Percentiles rank a stretch among this genome's conserved stretches.
These are phyloP conservation scores for Nipponacmea schrenckii DNA, from an alignment of 2,888 invertebrate genomes.

Conservation along the genomic window DNA sequence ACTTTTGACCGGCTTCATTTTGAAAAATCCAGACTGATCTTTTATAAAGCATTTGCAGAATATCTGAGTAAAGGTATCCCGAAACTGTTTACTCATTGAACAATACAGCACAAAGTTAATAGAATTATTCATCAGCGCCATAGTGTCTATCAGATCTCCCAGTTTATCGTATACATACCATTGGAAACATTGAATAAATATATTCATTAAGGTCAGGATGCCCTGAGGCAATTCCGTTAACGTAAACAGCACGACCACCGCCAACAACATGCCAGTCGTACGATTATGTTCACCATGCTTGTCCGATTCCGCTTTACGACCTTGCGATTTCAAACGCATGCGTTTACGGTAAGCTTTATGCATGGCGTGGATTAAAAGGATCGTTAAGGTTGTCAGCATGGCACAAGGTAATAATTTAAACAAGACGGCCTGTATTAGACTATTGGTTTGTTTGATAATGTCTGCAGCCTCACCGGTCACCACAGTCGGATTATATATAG, in stretches of 20 bases:
- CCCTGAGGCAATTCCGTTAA: slow-evolving; percentile 91
- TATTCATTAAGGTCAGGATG: slow-evolving; percentile 79
- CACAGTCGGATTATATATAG: neutral
- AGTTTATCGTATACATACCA: slow-evolving; percentile 72
- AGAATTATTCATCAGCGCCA: slow-evolving; percentile 89
- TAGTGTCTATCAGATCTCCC: slow-evolving; percentile 86
- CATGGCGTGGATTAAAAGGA: slow-evolving; percentile 68
- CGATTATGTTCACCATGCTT: slow-evolving; percentile 72
- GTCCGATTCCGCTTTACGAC: slow-evolving; percentile 63
- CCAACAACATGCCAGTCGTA: slow-evolving; percentile 89
- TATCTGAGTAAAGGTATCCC: slow-evolving; percentile 74
- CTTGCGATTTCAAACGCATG: slow-evolving; percentile 59
- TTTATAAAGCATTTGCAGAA: slow-evolving; percentile 69
- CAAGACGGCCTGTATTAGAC: slow-evolving; percentile 92
- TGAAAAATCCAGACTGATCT: slow-evolving; percentile 55
- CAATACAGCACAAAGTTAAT: slow-evolving; percentile 95
- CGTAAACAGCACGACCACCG: slow-evolving; percentile 86
- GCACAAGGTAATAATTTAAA: slow-evolving; percentile 92
- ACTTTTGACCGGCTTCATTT: slow-evolving; percentile 49
- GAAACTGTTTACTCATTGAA: slow-evolving; percentile 92
- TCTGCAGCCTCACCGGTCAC: slow-evolving; percentile 7
- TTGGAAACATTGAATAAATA: slow-evolving; percentile 79
- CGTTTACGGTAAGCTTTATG: slow-evolving; percentile 63
- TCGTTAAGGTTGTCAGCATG: slow-evolving; percentile 78
- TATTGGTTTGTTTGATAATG: slow-evolving; percentile 73